Base-by-base conservation (phyloP, 2,888 invertebrate genomes). In the Ormyrus nitidulus region DNA sequence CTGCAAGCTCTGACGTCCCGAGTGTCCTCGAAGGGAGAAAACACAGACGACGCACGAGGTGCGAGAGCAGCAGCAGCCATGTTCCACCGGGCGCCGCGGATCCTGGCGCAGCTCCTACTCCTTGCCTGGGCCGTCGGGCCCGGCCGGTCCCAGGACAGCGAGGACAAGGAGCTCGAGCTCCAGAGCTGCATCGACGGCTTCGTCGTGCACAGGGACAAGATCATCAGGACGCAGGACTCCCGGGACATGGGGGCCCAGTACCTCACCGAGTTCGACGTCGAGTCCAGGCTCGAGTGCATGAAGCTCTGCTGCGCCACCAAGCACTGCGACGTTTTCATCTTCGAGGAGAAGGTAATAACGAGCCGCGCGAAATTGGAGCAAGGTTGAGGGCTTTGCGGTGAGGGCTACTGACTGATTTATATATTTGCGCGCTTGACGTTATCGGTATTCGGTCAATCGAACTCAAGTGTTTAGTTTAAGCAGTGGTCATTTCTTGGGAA, bases 171-270 rank as follows among this genome's bases (percentile, higher is more conserved):
- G 54, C 53, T 56, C 8, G 46, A 34, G 19, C 92, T 94, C 80
- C 93, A 93, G 84, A 93, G 93, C 86, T 96, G 96, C 91, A 92
- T 94, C 86, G 93, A 94, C 85, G 94, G 94, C 90, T 97, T 97
- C 90, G 96, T 96, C 91, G 94, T 97, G 83, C 96, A 96, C 91
- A 93, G 93, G 86, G 96, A 97, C 91, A 97, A 96, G 90, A 98
- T 98, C 86, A 98, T 98, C 87, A 93, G 96, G 87, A 97, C 97
- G 1, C 95, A 96, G 87, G 97, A 97, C 90, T 97, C 97, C 0
- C 94, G 95, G 87, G 94, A 94, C 72, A 94, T 97, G 93, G 97
- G 98, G 74, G 98, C 97, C 73, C 95, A 95, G 88, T 97, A 96
- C 91, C 92, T 98, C 68, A 96, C 95, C 88, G 97, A 96, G 90